Evolutionary conservation across 1,140 invertebrate genomes (phyloP), one percentile per base, ranked within the genome.

Genomic region (Gonatopus flavifemur): DNA sequence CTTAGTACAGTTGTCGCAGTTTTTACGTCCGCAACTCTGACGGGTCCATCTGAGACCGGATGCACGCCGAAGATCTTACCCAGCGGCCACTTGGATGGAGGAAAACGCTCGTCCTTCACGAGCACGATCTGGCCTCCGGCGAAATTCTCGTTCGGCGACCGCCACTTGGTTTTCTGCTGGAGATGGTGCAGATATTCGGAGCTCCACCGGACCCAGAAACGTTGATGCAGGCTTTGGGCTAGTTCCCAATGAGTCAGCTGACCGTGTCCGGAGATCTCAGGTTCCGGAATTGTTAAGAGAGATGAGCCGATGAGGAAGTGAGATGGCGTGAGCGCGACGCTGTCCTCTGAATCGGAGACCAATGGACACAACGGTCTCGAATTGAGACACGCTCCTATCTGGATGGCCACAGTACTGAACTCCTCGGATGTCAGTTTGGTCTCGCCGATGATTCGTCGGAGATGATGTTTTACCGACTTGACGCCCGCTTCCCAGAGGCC

Each of bases 31-130:
- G 56, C 71, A 3, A 60, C 58, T 33, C 68, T 44, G 3, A 73
- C 66, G 9, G 56, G 32, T 7, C 57, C 49, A 51, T 76, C 74
- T 1, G 42, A 12, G 6, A 69, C 73, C 0, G 72, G 71, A 45
- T 64, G 47, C 6, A 25, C n/a, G 4, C n/a, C 16, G 18, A 30
- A 16, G 22, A 40, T 22, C 10, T 22, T 12, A 15, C 35, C 47
- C 10, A 49, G 36, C 3, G 19, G 21, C 42, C 50, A 52, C 24
- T 37, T 52, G 9, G 35, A 12, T 9, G 52, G 45, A 2, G 59
- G 62, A 15, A 15, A 3, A 18, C 49, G 38, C n/a, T 64, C 55
- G 6, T 64, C 51, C 28, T 59, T 55, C 10, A 64, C 15, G 8
- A 64, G 32, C 8, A 62, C 62, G 2, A 64, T 8, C 12, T 46